Evolutionary conservation across 2,113 vertebrate genomes (phyloP), one percentile per base, ranked within the genome.

Genomic region (Halichoerus grypus): DNA sequence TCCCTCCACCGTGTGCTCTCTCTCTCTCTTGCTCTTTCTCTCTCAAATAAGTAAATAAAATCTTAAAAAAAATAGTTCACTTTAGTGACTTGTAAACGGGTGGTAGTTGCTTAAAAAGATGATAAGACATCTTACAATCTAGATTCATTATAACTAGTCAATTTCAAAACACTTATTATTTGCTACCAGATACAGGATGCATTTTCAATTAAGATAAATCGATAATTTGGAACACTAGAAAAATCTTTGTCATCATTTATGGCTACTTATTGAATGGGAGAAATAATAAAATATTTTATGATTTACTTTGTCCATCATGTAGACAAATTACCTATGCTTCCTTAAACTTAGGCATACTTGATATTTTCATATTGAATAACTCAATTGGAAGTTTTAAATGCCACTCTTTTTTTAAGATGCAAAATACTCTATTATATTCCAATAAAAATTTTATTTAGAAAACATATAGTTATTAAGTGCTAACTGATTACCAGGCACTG

Each of bases 141-240:
- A 85, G 91, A 51, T 36, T 42, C 57, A 69, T 85, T 69, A 14
- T 33, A 51, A 15, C 13, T 86, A 59, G 51, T 65, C 76, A 87
- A 49, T 94, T 83, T 91, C 46, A 83, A 81, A 91, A 79, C 5
- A 69, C 21, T 91, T 61, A 59, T n/a, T 94, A 55, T 39, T 51
- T 82, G 59, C 49, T 71, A 61, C 8, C 13, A 71, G 26, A 91
- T 22, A 67, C 3, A 89, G 3, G 36, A 86, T 28, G 14, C 1
- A 61, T 89, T 96, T 82, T 86, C 28, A 77, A 49, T 89, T 46
- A 96, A 86, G 65, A 96, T 51, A 88, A 76, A 93, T 67, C 8
- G n/a, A 79, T 72, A 31, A 51, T 39, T 86, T 67, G 33, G 21
- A 12, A 74, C 51, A 57, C 31, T 63, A 57, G 74, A 81, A 87